These are phyloP conservation scores for Meda fulgida DNA, from an alignment of 2,797 vertebrate species.

Conservation along the genomic window DNA sequence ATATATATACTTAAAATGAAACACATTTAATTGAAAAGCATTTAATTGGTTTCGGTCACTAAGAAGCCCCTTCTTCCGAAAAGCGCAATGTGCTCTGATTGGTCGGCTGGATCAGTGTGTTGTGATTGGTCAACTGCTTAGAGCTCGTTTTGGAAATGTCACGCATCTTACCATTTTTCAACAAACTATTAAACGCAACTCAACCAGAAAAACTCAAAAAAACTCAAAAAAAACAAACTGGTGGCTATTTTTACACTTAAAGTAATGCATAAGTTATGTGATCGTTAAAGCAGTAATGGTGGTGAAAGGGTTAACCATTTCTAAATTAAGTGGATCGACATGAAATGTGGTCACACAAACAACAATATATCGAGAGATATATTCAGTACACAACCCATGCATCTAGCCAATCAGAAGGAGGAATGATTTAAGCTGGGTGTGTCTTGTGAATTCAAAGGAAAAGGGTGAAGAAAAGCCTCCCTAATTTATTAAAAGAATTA, in stretches of 20 bases:
- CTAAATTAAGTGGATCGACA: constrained; percentile 15
- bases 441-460: constrained; percentile 41
- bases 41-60: background rate
- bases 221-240: background rate
- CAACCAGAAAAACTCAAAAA: too few relatives aligned
- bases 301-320: constrained; percentile 43
- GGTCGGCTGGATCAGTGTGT: background rate
- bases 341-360: constrained; percentile 16
- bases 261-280: background rate
- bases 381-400: constrained; percentile 55
- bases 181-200: background rate
- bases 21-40: too few relatives aligned
- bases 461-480: constrained; percentile 47
- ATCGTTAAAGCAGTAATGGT: constrained; percentile 35
- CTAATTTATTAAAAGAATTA: background rate
- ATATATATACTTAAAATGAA: too few relatives aligned
- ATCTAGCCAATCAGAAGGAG: constrained; percentile 53
- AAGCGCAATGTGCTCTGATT: background rate
- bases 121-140: background rate
- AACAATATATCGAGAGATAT: constrained; percentile 54
- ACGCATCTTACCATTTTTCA: background rate
- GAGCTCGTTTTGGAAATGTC: background rate
- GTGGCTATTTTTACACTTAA: background rate
- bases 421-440: constrained; percentile 61
- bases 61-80: background rate